phyloP scores from a whole-genome alignment of 2,888 invertebrate species.

The Leuctra nigra region DNA sequence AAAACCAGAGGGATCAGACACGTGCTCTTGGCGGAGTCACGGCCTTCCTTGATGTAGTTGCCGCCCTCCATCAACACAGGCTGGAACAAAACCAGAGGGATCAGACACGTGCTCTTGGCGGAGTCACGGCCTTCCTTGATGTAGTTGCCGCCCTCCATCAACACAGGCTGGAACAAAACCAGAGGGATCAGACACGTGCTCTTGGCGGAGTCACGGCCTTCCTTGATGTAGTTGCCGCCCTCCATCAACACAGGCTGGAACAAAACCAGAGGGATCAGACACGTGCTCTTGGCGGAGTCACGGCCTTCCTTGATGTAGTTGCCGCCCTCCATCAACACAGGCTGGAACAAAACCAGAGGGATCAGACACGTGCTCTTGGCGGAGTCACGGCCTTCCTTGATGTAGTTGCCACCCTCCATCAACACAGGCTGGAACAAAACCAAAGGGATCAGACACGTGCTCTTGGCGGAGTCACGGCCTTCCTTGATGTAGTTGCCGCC shows the following conservation, averaged over 20 bases:
- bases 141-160: constrained; percentile 76
- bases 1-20: too few species aligned
- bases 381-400: constrained; percentile 69
- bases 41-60: constrained; percentile 75
- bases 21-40: constrained; percentile 67
- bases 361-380: constrained; percentile 74
- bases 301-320: constrained; percentile 77
- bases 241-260: constrained; percentile 70
- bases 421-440: constrained; percentile 71
- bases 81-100: too few species aligned
- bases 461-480: constrained; percentile 65
- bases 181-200: constrained; percentile 76
- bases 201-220: constrained; percentile 65
- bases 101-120: constrained; percentile 68
- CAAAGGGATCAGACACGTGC: constrained; percentile 74
- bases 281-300: constrained; percentile 69
- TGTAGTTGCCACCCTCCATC: constrained; percentile 76
- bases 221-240: constrained; percentile 78
- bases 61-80: constrained; percentile 74
- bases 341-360: too few species aligned
- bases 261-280: too few species aligned
- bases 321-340: constrained; percentile 71
- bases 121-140: constrained; percentile 73
- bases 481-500: constrained; percentile 81
- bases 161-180: constrained; percentile 65